Conservation (phyloP, 2,888 invertebrate species). For the Iselma pallidipennis region DNA sequence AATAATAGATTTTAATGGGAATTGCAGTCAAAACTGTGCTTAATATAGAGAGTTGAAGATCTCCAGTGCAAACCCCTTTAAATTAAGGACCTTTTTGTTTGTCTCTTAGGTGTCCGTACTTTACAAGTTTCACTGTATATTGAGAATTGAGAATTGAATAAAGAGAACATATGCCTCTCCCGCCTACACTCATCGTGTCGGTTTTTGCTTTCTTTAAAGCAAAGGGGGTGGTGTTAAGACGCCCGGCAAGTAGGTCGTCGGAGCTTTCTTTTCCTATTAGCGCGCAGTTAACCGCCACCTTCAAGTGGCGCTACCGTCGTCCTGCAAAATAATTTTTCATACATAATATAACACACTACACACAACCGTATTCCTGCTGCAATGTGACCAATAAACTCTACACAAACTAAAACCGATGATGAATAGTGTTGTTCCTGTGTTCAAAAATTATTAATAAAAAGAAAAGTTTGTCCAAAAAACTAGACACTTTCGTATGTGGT, state of each 20-base stretch:
- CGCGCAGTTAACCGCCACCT: constrained; percentile 38
- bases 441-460: constrained; percentile 1
- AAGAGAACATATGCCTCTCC: too few species aligned
- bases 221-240: constrained; percentile 35
- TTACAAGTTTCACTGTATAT: too few species aligned
- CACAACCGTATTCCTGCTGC: constrained; percentile 33
- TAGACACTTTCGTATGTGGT: too few species aligned
- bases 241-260: constrained; percentile 42
- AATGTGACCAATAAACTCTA: constrained; percentile 23
- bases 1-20: background rate
- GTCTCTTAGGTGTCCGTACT: too few species aligned
- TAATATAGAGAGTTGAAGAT: too few species aligned
- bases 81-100: too few species aligned
- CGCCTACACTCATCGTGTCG: too few species aligned
- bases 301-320: constrained; percentile 38
- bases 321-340: constrained; percentile 17
- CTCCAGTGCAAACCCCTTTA: too few species aligned
- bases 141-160: too few species aligned
- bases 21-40: background rate
- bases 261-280: constrained; percentile 35
- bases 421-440: constrained; percentile 26
- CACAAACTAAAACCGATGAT: background rate
- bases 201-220: constrained; percentile 26
- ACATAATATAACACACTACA: constrained; percentile 30
- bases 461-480: constrained; percentile 6